These are phyloP conservation scores for Herminia tarsipennalis DNA, from an alignment of 2,888 invertebrate species.

Conservation along the genomic window DNA sequence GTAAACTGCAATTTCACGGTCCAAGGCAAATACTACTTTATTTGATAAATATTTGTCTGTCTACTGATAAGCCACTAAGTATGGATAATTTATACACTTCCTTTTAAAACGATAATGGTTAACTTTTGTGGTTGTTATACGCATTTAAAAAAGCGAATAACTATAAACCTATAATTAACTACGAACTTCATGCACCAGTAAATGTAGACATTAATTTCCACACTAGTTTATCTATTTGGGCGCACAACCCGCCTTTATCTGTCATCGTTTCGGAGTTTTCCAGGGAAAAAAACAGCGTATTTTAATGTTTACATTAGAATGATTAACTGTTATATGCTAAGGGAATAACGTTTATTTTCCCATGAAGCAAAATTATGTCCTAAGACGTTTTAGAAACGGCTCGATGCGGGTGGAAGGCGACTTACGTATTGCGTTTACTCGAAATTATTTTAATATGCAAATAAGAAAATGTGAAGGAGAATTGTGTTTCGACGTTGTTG, in stretches of 20 bases:
- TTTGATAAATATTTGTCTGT: constrained; percentile 75
- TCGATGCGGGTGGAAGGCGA: constrained; percentile 67
- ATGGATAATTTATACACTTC: constrained; percentile 79
- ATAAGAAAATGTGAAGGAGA: constrained; percentile 84
- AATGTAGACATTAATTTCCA: constrained; percentile 86
- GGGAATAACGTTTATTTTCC: constrained; percentile 62
- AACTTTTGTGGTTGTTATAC: constrained; percentile 79
- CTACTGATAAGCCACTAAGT: constrained; percentile 69
- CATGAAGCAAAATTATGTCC: constrained; percentile 42
- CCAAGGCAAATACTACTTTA: constrained; percentile 63
- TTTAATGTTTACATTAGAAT: constrained; percentile 43
- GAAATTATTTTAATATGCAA: constrained; percentile 86
- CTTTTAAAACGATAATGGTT: constrained; percentile 80
- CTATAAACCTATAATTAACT: constrained; percentile 84
- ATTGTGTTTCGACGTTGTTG: constrained; percentile 82
- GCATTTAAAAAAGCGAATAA: constrained; percentile 79
- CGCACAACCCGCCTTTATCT: constrained; percentile 84
- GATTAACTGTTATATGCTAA: constrained; percentile 54
- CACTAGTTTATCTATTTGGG: constrained; percentile 86
- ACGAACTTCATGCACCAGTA: constrained; percentile 85
- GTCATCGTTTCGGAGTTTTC: constrained; percentile 75
- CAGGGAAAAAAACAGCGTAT: constrained; percentile 65
- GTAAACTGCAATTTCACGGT: constrained; percentile 68
- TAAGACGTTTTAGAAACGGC: constrained; percentile 57
- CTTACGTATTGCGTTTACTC: constrained; percentile 83